Evolutionary conservation across 2,888 invertebrate species (phyloP), one percentile per base, ranked within the genome.

Genomic region (Monochamus alternatus): DNA sequence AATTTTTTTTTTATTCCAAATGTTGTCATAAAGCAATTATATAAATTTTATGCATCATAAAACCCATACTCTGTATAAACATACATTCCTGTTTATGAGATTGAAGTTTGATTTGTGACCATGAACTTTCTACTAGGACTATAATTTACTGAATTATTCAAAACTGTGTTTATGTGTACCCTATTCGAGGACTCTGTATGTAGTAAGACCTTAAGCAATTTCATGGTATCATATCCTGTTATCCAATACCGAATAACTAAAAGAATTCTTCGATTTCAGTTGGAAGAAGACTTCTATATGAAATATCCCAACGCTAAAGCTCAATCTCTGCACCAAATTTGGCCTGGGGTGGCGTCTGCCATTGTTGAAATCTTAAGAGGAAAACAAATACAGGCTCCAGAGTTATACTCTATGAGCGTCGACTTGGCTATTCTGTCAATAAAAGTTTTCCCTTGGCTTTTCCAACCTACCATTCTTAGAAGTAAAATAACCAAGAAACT

Each of bases 391-490:
- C 67, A 74, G 47, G 31, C 60, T 8, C 71, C 62, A 3, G 76
- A 76, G 7, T 43, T 74, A 52, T 55, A 71, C n/a, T 62, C 52
- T 9, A 14, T 63, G 14, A 58, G 14, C 9, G 31, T 59, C 32
- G 72, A 74, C 58, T 43, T 68, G 22, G 31, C 66, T 22, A 44
- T 73, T 3, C 59, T 64, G 12, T 74, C 74, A 3, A 14, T 76
- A 44, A 76, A 65, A 51, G 62, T 76, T 4, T 52, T 76, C 1
- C 73, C 76, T 3, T 76, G 64, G 64, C 58, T 76, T 1, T 76
- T 76, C 44, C 55, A 52, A 7, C 76, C 76, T 30, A n/a, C 59
- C 8, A 30, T 55, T 32, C 14, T 74, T 2, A 69, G 74, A 43
- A 44, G 59, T 55, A 75, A 67, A 47, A 4, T 22, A 1, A 74